Base-by-base conservation (phyloP, 2,797 vertebrate species). In the Molossus molossus region DNA sequence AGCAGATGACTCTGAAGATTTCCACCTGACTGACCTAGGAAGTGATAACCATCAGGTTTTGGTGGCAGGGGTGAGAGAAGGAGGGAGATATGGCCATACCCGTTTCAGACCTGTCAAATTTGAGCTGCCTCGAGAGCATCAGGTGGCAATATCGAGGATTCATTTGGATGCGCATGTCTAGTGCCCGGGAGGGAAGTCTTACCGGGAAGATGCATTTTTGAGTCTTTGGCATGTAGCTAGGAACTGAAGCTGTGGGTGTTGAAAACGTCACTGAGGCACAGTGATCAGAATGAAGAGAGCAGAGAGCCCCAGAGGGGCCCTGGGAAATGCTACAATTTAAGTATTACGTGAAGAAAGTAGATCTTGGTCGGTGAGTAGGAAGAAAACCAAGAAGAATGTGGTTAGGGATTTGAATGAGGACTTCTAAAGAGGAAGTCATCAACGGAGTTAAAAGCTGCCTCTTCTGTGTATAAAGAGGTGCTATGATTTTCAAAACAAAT, bases 401-500 rank as follows among this genome's bases (percentile, higher is more conserved):
- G 97, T 96, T 90, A 96, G 91, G 81, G 93, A 87, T 91, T 96
- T 95, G 91, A 95, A 96, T 87, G 91, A 96, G 65, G 89, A 96
- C 80, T 96, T 95, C 80, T 77, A 93, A 96, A 87, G 91, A 97
- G 97, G 96, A 96, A 97, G 94, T 96, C 91, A 90, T 97, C 95
- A 95, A 75, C 73, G 89, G 80, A 93, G 96, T 97, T 97, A 97
- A 97, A 96, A 96, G 96, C 96, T 82, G 86, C 37, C 65, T 96
- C 65, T 94, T 97, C 75, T 84, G 90, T 89, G 95, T 76, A 58
- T 96, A 94, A 97, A 95, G 96, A 97, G 95, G 96, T 84, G 57
- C 83, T 96, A 95, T 90, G 94, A 96, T 96, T 97, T 96, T 95
- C 91, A 95, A 95, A 97, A 94, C 96, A 96, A 97, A 97, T 97